Evolutionary conservation across 1,140 invertebrate genomes (phyloP), one percentile per base, ranked within the genome.

Genomic region (Bombus superbus): DNA sequence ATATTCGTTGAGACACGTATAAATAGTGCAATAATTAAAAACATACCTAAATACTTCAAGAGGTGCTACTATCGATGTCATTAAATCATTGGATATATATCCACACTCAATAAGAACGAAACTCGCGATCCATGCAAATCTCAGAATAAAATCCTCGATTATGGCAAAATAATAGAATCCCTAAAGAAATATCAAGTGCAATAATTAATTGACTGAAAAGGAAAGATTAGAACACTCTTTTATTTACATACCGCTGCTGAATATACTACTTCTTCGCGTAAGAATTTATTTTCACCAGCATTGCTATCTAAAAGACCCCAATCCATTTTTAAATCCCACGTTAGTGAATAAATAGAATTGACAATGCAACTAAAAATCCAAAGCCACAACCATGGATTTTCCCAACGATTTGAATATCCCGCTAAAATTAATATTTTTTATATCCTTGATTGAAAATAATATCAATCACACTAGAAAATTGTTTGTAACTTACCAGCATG

Each of bases 151-250:
- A 96, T 99, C 99, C 96, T 99, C 99, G 71, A 99, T 96, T 79
- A 99, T 99, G 44, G 99, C 99, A 95, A 99, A 98, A 94, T 99
- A 99, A 94, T 99, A 99, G 93, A 99, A 99, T 87, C 96, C 96
- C 97, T 98, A 96, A 96, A 92, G 68, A 92, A 88, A 92, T n/a
- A 72, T 80, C n/a, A 73, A 57, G 79, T 77, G 1, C 75, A 64
- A 81, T 38, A 88, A 44, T 57, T 66, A 40, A 5, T 13, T 1
- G 32, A 62, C 68, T 73, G 71, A 75, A 81, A 59, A 79, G 22
- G 85, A 87, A 86, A 91, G 86, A 88, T 47, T 32, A 35, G 3
- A 83, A 88, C 72, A 66, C 42, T 32, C 3, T 25, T 15, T 38
- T 15, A 25, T 64, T 22, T 90, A 94, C 94, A 94, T 94, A 97